Conservation (phyloP, 1,140 invertebrate genomes). For the Zaprionus camerounensis region DNA sequence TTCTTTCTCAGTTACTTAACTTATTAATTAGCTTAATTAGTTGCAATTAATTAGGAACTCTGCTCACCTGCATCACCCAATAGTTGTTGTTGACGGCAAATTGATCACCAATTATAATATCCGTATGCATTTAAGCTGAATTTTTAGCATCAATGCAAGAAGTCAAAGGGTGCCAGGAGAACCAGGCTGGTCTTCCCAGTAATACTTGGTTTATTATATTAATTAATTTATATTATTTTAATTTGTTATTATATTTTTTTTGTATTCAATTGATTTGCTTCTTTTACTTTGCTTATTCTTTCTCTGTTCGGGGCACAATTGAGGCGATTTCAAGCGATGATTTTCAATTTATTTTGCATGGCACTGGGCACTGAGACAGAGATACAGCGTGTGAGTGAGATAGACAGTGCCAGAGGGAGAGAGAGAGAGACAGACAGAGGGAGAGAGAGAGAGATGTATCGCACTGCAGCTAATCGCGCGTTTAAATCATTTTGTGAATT, state of each 20-base stretch:
- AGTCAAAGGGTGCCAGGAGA: constrained; percentile 5
- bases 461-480: neutral
- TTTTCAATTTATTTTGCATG: constrained; percentile 40
- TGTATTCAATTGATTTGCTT: constrained; percentile 27
- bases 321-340: constrained; percentile 36
- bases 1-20: neutral
- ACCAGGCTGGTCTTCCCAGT: neutral
- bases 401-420: neutral
- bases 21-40: constrained; percentile 6
- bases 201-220: neutral
- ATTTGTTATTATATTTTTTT: constrained; percentile 30
- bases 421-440: neutral
- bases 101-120: constrained; percentile 84
- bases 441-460: neutral
- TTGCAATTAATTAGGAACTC: neutral
- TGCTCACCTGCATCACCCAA: constrained; percentile 84
- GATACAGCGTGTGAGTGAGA: neutral
- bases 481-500: constrained; percentile 33
- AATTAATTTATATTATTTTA: constrained; percentile 20
- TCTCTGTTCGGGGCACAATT: constrained; percentile 62
- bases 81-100: constrained; percentile 83
- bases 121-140: constrained; percentile 84
- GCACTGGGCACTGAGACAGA: constrained; percentile 28
- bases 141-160: constrained; percentile 63
- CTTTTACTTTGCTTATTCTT: neutral